A percentile compares a stretch with the other conserved stretches of the same genome.
These are phyloP conservation scores for Chiloscyllium punctatum DNA, from an alignment of 2,797 vertebrate genomes.

Conservation along the genomic window DNA sequence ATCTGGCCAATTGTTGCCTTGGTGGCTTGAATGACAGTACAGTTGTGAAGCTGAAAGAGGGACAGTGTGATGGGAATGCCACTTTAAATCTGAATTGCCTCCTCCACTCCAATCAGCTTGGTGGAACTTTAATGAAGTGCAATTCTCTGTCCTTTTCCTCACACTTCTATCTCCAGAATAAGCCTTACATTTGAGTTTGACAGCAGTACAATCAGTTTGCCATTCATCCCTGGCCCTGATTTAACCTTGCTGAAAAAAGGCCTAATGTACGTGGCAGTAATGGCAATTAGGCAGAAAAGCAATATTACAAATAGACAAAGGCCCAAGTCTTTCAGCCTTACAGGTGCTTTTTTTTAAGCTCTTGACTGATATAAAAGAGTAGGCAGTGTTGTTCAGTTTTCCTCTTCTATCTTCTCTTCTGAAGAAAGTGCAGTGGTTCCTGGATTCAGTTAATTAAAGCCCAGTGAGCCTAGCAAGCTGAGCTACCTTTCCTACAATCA, in stretches of 20 bases:
- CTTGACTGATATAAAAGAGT: slow-evolving; percentile 71
- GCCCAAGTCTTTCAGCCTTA: slow-evolving; percentile 74
- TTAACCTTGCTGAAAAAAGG: slow-evolving; percentile 91
- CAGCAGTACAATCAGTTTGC: slow-evolving; percentile 99
- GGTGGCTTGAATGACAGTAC: slow-evolving; percentile 75
- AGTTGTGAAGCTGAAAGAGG: slow-evolving; percentile 79
- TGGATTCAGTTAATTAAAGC: slow-evolving; percentile 78
- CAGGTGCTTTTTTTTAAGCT: slow-evolving; percentile 63
- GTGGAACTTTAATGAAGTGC: slow-evolving; percentile 99
- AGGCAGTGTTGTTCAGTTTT: slow-evolving; percentile 76
- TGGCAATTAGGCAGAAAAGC: slow-evolving; percentile 85
- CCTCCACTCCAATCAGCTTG: slow-evolving; percentile 99
- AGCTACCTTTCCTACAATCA: slow-evolving; percentile 66
- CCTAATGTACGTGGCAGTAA: slow-evolving; percentile 81
- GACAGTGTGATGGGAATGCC: slow-evolving; percentile 86
- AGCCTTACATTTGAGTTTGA: slow-evolving; percentile 97
- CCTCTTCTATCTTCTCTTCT: slow-evolving; percentile 69
- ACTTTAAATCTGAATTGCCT: slow-evolving; percentile 93
- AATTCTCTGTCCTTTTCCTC: slow-evolving; percentile 82
- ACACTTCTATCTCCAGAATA: slow-evolving; percentile 90
- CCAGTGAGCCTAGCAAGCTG: slow-evolving; percentile 69
- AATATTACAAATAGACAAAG: slow-evolving; percentile 90
- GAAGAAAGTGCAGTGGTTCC: slow-evolving; percentile 69
- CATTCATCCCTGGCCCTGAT: slow-evolving; percentile 95
- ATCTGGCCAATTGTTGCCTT: slow-evolving; percentile 73